Conservation (phyloP, 1,140 invertebrate genomes). For the Leptonema lineaticorne region DNA sequence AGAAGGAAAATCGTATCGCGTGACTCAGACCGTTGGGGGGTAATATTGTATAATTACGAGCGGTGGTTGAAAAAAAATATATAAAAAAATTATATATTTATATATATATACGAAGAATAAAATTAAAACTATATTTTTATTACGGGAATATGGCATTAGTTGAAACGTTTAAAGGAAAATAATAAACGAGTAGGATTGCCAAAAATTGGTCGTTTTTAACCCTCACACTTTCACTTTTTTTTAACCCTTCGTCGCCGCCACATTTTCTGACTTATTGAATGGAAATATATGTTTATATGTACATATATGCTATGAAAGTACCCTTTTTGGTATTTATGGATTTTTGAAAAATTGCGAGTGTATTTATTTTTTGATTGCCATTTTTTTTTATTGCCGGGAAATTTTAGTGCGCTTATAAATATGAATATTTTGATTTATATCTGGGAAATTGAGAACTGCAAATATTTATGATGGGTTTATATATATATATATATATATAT, state of each 20-base stretch:
- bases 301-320: no score
- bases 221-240: background rate
- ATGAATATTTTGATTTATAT: background rate
- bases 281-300: no score
- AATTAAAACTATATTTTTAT: conserved; percentile 27
- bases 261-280: background rate
- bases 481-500: no score
- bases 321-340: background rate
- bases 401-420: background rate
- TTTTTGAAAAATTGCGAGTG: no score
- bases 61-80: background rate
- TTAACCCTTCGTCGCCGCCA: background rate
- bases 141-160: conserved; percentile 22
- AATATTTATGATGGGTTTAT: no score
- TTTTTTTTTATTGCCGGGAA: no score
- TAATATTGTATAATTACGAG: conserved; percentile 32
- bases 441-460: no score
- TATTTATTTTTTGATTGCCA: no score
- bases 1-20: conserved; percentile 29
- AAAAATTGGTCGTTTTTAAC: background rate
- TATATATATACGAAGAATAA: background rate
- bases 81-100: conserved; percentile 10
- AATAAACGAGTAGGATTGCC: conserved; percentile 19
- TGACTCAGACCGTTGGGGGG: conserved; percentile 24
- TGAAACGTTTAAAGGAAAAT: conserved; percentile 22